Evolutionary conservation across 1,140 invertebrate genomes (phyloP), one percentile per base, ranked within the genome.

Genomic region (Lepidurus arcticus): DNA sequence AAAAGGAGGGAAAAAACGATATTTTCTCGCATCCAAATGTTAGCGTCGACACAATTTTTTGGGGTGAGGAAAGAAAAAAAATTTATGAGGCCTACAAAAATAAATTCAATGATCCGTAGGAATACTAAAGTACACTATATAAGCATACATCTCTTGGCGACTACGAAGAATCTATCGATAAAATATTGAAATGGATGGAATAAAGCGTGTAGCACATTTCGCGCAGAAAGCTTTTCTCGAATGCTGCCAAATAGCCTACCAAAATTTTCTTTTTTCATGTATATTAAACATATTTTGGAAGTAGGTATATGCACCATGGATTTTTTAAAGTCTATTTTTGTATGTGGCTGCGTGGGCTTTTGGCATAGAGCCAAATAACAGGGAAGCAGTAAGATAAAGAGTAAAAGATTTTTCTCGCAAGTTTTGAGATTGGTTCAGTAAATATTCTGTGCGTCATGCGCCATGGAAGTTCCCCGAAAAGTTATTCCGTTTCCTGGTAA

Each of bases 371-470:
- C 53, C 53, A 21, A 65, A 65, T 1, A 65, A 34, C 3, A 3
- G 34, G 34, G 34, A 34, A 34, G 34, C 34, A 34, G 0, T 34
- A 34, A 34, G 34, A 34, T 34, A 34, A 4, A 3, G 34, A 13
- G 16, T 47, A 47, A 3, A 7, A 65, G 16, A 65, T 65, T 65
- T 65, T 16, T 65, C 13, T 65, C 53, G 1, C 21, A 65, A 21
- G 53, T 65, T 65, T 65, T 21, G 53, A 65, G 53, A 65, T 21
- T 65, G 21, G 53, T 65, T 65, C 53, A 65, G 53, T n/a, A 21
- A 65, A 65, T n/a, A 7, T 65, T 21, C n/a, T 65, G 16, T 65
- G 34, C 34, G 34, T 65, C 21, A 65, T 21, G 53, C 53, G 5
- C 53, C 53, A 65, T 21, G 53, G n/a, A 0, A 16, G 13, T 7